Conservation (phyloP, 2,113 vertebrate genomes). For the Hiodon alosoides region DNA sequence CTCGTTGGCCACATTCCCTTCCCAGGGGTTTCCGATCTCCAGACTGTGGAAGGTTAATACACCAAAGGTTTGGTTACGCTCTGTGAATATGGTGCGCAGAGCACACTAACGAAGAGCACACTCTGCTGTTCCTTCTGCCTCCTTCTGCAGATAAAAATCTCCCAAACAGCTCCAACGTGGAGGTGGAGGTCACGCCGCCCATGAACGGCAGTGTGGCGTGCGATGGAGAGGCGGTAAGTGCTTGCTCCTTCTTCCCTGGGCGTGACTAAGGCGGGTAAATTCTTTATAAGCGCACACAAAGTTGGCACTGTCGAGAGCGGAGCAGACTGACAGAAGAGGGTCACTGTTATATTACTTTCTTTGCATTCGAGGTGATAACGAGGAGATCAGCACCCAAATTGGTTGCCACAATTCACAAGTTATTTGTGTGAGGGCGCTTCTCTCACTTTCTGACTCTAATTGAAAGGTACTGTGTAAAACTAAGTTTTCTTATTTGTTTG, state of each 20-base stretch:
- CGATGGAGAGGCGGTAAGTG: constrained; percentile 77
- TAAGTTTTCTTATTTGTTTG: no score
- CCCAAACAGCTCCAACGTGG: constrained; percentile 82
- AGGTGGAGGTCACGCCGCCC: constrained; percentile 87
- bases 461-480: background rate
- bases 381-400: no score
- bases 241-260: background rate
- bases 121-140: constrained; percentile 13
- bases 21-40: no score
- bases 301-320: no score
- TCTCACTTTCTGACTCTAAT: background rate
- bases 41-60: no score
- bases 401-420: no score
- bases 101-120: background rate
- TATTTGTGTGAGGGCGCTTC: background rate
- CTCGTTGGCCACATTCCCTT: no score
- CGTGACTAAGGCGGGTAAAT: no score
- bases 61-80: no score
- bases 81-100: background rate
- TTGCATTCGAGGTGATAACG: no score
- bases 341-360: no score
- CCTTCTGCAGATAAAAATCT: constrained; percentile 76
- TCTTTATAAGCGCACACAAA: constrained; percentile 1
- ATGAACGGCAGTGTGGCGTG: constrained; percentile 81
- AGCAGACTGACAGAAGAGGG: no score